These are phyloP conservation scores for Arion vulgaris DNA, from an alignment of 1,140 invertebrate species.

Conservation along the genomic window DNA sequence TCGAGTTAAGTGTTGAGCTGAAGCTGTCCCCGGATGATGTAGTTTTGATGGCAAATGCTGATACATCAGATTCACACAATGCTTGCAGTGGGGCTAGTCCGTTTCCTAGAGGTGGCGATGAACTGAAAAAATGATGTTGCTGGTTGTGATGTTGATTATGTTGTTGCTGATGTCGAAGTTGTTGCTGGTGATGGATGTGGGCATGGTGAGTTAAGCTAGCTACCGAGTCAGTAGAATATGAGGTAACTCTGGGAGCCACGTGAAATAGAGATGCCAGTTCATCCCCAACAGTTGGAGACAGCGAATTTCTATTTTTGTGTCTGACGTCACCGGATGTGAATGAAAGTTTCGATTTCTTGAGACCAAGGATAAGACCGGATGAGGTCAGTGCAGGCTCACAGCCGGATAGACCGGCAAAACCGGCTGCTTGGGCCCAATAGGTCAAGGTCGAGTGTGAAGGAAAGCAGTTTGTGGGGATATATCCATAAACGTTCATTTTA, in stretches of 20 bases:
- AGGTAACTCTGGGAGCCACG: neutral
- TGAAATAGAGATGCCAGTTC: neutral
- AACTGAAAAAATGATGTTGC: conserved; percentile 1
- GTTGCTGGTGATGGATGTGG: conserved; percentile 13
- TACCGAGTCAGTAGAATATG: neutral
- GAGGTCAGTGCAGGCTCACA: neutral
- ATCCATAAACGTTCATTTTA: conserved; percentile 31
- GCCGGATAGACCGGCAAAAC: conserved; percentile 17
- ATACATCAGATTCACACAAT: conserved; percentile 55
- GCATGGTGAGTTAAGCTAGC: neutral
- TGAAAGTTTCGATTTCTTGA: conserved; percentile 29
- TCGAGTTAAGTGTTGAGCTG: conserved; percentile 15
- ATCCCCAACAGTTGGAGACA: neutral
- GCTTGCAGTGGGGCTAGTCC: conserved; percentile 55
- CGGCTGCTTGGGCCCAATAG: conserved; percentile 31
- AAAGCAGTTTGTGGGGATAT: conserved; percentile 7
- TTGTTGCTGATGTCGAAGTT: neutral
- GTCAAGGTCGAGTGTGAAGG: conserved; percentile 28
- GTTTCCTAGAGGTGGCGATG: conserved; percentile 40
- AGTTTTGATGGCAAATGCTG: conserved; percentile 42
- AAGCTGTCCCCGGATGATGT: neutral
- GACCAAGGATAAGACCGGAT: neutral
- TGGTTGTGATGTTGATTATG: conserved; percentile 1
- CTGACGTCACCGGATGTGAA: neutral
- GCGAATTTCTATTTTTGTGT: neutral